These are phyloP conservation scores for Suillia variegata DNA, from an alignment of 2,888 invertebrate species.

Conservation along the genomic window DNA sequence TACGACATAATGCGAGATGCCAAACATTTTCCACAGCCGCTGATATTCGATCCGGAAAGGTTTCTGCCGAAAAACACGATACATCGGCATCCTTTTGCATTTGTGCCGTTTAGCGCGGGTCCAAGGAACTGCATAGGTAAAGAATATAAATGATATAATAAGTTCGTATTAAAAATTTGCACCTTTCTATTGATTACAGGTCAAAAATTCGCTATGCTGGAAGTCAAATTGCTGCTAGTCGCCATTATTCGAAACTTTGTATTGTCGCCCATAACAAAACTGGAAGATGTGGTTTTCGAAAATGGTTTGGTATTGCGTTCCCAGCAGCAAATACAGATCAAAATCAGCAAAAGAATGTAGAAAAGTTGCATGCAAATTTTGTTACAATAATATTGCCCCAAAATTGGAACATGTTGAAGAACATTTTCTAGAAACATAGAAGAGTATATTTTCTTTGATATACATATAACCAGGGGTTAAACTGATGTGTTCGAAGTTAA, in stretches of 20 bases:
- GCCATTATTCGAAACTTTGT: conserved; percentile 64
- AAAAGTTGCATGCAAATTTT: no score
- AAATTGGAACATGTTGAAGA: no score
- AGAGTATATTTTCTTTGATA: no score
- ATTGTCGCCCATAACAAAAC: conserved; percentile 63
- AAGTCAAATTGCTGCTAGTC: conserved; percentile 67
- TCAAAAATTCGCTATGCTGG: conserved; percentile 71
- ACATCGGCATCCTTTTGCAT: conserved; percentile 68
- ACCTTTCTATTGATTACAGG: conserved; percentile 58
- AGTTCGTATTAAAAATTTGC: not conserved
- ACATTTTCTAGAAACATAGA: no score
- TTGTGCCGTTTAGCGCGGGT: conserved; percentile 73
- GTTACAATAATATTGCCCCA: no score
- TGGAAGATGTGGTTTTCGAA: conserved; percentile 60
- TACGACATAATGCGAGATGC: conserved; percentile 70
- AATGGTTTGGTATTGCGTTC: conserved; percentile 64
- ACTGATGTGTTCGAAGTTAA: no score
- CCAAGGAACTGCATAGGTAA: conserved; percentile 73
- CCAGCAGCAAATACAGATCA: conserved; percentile 54
- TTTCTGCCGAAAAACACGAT: conserved; percentile 68
- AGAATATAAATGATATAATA: no score
- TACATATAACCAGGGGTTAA: no score
- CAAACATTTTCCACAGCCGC: conserved; percentile 69
- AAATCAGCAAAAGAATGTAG: conserved; percentile 31
- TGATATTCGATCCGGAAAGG: conserved; percentile 65